Evolutionary conservation across 2,888 invertebrate genomes (phyloP), one percentile per base, ranked within the genome.

Genomic region (Chaetogeoica ovagalla): DNA sequence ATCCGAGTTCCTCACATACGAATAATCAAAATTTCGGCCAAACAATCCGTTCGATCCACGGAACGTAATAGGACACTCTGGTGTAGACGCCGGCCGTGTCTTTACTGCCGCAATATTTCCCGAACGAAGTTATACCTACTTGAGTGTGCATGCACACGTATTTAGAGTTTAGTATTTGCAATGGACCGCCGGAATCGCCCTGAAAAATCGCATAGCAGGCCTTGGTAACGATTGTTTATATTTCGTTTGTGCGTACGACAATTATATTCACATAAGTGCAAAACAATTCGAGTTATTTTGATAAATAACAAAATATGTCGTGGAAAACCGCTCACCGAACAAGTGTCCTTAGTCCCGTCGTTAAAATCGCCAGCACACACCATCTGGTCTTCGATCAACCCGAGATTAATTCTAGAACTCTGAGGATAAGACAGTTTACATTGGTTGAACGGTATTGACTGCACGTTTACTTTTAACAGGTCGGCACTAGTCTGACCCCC

Each of bases 141-240:
- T 90, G 83, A 60, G 86, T 86, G 83, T 88, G 88, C 86, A 89
- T 87, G 82, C 91, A 91, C 52, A 83, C 81, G 48, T 83, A 84
- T 19, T 82, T 81, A 2, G 70, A 39, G n/a, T 63, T 60, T 3
- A 11, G 74, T 8, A 88, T 84, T 70, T 87, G 88, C 1, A 93
- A 86, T 0, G 93, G 93, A 0, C 92, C 91, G 0, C 93, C 93
- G 21, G 92, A 92, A 86, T 93, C 93, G 63, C 93, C 93, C 91
- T 92, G 23, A 5, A 37, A 37, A 30, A 48, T 15, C 13, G 30
- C 30, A 30, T 30, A 30, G 39, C 39, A 8, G 30, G 4, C 30
- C 30, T 4, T 4, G 30, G 30, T 30, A 30, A 30, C 30, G 4
- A 68, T 68, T 21, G 23, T 5, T 3, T n/a, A 7, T 5, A 21